Evolutionary conservation across 2,888 invertebrate genomes (phyloP), one percentile per base, ranked within the genome.

Genomic region (Brachylomia viminalis): DNA sequence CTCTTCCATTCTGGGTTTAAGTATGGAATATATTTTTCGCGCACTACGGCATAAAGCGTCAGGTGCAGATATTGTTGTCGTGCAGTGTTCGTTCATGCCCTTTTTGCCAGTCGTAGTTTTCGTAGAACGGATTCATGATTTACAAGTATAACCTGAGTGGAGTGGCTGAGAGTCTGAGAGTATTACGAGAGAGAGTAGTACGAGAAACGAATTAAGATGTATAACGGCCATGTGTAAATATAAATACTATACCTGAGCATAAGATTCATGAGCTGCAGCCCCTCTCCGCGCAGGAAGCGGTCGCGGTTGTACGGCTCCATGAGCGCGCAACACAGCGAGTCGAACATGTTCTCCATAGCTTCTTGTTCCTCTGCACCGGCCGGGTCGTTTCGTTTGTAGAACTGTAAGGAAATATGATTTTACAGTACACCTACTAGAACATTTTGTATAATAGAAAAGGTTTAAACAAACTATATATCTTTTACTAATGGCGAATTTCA

Each of bases 331-430:
- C 99, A 99, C 80, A 99, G 96, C 75, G 98, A 98, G 94, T 99
- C 98, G 93, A 99, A 99, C 86, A 99, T 97, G 95, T 99, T 99
- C 95, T 99, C 99, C 99, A 99, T 99, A 90, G 99, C 98, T 95
- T 99, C 99, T 90, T 98, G 98, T 93, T 99, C 99, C 94, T 99
- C 99, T 5, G 98, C 97, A 73, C 98, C 98, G 72, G 97, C 97
- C 0, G 99, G 99, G 95, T 99, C 99, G 91, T 99, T 99, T 27
- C 99, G 97, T 94, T 99, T 99, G 95, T 99, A 99, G 90, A 98
- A 98, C 98, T 98, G 77, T 17, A 54, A 20, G n/a, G 5, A 64
- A 66, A 47, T 54, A 71, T 20, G 10, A 42, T 20, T 17, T 17
- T 15, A 66, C 0, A 0, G 7, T 13, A 45, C 17, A 56, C 15